Percentiles rank a stretch among this genome's conserved stretches.
phyloP scores from a whole-genome alignment of 1,140 invertebrate species.

The Habropoda laboriosa region DNA sequence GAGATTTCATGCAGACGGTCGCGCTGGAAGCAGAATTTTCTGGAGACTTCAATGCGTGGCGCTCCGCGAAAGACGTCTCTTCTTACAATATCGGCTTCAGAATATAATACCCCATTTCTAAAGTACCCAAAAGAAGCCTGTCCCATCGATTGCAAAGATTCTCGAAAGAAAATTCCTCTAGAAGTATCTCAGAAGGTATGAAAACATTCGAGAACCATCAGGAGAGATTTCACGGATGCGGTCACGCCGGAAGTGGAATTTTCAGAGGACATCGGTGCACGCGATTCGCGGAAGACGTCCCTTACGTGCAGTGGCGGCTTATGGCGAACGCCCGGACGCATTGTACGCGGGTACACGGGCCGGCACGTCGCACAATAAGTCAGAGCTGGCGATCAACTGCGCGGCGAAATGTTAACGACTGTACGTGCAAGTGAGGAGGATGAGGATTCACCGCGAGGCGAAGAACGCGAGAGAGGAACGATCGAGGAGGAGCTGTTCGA shows the following conservation, averaged over 20 bases:
- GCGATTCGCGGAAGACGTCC: constrained; percentile 48
- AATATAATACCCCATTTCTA: too few relatives aligned
- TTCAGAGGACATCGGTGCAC: constrained; percentile 39
- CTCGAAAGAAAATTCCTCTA: too few relatives aligned
- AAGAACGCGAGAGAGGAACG: not conserved
- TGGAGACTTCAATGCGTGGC: too few relatives aligned
- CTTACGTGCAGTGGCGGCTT: constrained; percentile 19
- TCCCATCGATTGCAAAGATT: too few relatives aligned
- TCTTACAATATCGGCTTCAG: too few relatives aligned
- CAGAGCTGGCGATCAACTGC: constrained; percentile 47
- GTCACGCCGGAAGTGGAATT: constrained; percentile 48
- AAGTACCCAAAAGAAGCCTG: too few relatives aligned
- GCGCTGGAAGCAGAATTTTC: too few relatives aligned
- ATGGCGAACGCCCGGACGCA: constrained; percentile 34
- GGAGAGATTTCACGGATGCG: not conserved
- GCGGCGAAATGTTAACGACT: constrained; percentile 65
- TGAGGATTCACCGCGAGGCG: constrained; percentile 19
- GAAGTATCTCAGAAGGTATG: too few relatives aligned
- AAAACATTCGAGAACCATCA: not conserved
- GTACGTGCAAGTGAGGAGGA: constrained; percentile 18
- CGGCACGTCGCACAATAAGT: constrained; percentile 47
- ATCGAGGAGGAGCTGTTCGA: not conserved
- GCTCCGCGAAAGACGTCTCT: too few relatives aligned
- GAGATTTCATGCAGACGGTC: too few relatives aligned
- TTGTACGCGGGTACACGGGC: not conserved